Base-by-base conservation (phyloP, 53 echinoderm and acorn worm genomes). In the Apostichopus leukothele region DNA sequence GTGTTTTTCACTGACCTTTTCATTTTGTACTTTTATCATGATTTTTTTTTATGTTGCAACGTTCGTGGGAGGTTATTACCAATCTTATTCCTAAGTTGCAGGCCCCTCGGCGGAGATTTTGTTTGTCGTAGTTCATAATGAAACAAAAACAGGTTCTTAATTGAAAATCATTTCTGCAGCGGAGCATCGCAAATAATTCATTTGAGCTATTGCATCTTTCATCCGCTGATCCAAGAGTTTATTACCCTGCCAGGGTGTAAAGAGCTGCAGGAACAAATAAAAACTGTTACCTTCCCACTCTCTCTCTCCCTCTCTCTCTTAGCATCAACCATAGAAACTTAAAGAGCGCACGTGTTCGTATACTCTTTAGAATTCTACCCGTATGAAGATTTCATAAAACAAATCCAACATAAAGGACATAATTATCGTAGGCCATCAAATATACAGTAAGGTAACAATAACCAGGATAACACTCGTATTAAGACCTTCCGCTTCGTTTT, bases 121-220 rank as follows among this genome's bases (percentile, higher is more conserved):
- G 71, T 71, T 71, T 13, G 18, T 71, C 71, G 18, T 16, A 71
- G 18, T 71, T 71, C 71, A 71, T 71, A 71, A 71, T 71, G 71
- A 71, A 71, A 71, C 18, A 71, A 71, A 71, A 71, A 71, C 71
- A 71, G 18, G 71, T 71, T 19, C 63, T 71, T 71, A 71, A 71
- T 71, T 71, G 71, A 18, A 71, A 71, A 71, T 71, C 6, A 71
- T 71, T 68, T 71, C 71, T 13, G 71, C 71, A 71, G 18, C 71
- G 71, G 5, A 71, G 14, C 18, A 71, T 71, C 20, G 71, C 20
- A 71, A 71, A 71, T 71, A 71, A 16, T 71, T 71, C 71, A 71
- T 71, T 71, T 16, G 18, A 71, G 71, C 16, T 18, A n/a, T 71
- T 71, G n/a, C 71, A 18, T 71, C 18, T 71, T 16, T n/a, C 39